A percentile compares a stretch with the other conserved stretches of the same genome.
phyloP scores from a whole-genome alignment of 2,797 vertebrate species.

The Pipistrellus nathusii region DNA sequence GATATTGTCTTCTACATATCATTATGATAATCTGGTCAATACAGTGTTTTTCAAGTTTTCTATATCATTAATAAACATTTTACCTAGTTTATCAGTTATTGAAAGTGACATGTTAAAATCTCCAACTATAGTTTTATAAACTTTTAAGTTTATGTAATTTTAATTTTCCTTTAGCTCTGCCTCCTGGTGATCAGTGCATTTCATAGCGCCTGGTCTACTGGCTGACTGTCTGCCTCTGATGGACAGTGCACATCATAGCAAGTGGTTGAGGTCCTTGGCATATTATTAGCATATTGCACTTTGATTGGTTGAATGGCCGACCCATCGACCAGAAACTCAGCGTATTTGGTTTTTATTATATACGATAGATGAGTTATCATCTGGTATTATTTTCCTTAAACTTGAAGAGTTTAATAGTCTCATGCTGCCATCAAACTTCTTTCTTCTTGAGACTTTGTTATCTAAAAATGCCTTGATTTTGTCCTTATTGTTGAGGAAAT shows the following conservation, averaged over 20 bases:
- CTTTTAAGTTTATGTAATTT: background rate
- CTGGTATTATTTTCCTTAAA: background rate
- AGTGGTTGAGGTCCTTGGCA: no score
- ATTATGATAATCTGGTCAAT: background rate
- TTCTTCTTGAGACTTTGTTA: background rate
- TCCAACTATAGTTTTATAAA: background rate
- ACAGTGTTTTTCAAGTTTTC: background rate
- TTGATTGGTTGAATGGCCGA: no score
- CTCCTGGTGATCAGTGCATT: no score
- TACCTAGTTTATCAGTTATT: background rate
- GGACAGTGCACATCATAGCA: no score
- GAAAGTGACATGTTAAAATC: background rate
- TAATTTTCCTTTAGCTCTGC: background rate
- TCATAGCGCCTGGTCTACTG: no score
- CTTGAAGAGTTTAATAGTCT: background rate
- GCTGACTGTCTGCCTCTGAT: no score
- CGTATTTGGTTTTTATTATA: no score
- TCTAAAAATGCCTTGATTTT: conserved; percentile 4
- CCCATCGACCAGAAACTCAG: no score
- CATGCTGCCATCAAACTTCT: background rate
- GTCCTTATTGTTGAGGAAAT: background rate
- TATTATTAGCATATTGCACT: no score
- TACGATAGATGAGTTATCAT: background rate
- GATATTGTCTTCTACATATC: background rate
- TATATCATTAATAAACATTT: background rate